Evolutionary conservation across 2,888 invertebrate species (phyloP).

Genomic region (Rhagonycha lutea): DNA sequence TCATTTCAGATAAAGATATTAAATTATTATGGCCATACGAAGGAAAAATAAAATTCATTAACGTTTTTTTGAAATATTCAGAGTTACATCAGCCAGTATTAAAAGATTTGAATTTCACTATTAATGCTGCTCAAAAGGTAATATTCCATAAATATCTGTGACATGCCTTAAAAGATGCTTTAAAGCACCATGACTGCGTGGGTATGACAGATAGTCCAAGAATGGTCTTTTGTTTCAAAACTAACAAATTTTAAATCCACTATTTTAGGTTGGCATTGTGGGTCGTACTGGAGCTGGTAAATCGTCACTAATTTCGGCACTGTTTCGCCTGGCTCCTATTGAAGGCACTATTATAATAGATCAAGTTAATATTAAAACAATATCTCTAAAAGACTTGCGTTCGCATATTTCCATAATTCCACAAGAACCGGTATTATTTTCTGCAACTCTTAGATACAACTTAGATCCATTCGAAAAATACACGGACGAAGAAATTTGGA

Average conservation of each 20-base stretch:
- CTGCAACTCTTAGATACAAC: neutral
- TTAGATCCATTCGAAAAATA: slow-evolving; percentile 4
- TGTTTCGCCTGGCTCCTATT: slow-evolving; percentile 59
- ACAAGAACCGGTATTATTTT: slow-evolving; percentile 57
- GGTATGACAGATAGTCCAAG: no score
- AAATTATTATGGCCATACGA: slow-evolving; percentile 61
- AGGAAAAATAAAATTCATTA: slow-evolving; percentile 61
- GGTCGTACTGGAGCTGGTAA: slow-evolving; percentile 60
- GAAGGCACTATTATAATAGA: slow-evolving; percentile 58
- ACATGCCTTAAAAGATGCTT: no score
- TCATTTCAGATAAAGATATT: slow-evolving; percentile 29
- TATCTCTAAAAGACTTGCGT: slow-evolving; percentile 58
- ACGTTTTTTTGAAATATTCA: slow-evolving; percentile 64
- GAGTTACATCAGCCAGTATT: slow-evolving; percentile 64
- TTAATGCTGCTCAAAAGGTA: slow-evolving; percentile 55
- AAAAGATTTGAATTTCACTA: slow-evolving; percentile 55
- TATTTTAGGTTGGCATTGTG: slow-evolving; percentile 61
- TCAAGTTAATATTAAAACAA: slow-evolving; percentile 45
- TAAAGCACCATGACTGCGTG: no score
- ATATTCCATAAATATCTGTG: neutral
- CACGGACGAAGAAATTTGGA: slow-evolving; percentile 67
- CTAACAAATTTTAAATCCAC: neutral
- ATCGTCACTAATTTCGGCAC: slow-evolving; percentile 53
- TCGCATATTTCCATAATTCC: slow-evolving; percentile 62
- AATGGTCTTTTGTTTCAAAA: no score